Percentiles rank a stretch among this genome's conserved stretches.
Evolutionary conservation across 2,797 vertebrate genomes (phyloP).

Genomic region (Benthosema pterotum): DNA sequence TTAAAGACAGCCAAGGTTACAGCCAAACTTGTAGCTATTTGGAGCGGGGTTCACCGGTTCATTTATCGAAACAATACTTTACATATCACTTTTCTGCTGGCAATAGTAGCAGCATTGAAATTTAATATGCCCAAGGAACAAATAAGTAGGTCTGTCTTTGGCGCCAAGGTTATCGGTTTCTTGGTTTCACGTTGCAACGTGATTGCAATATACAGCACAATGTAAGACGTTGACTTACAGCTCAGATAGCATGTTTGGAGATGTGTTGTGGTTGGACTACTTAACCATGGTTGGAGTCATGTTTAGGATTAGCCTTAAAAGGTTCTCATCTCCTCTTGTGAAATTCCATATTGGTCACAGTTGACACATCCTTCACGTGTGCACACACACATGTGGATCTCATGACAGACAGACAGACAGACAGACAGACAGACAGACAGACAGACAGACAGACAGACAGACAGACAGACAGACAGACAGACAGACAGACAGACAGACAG

Average conservation of each 20-base stretch:
- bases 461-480: background rate
- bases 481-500: background rate
- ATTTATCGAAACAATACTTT: background rate
- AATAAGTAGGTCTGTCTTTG: background rate
- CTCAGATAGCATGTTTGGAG: slow-evolving; percentile 21
- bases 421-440: too few species aligned
- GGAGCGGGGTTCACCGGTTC: background rate
- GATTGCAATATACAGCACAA: slow-evolving; percentile 36
- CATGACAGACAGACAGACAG: background rate
- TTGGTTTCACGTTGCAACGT: slow-evolving; percentile 12
- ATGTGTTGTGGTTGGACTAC: slow-evolving; percentile 21
- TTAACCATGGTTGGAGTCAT: slow-evolving; percentile 40
- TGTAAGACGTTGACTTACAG: slow-evolving; percentile 24
- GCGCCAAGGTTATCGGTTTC: background rate
- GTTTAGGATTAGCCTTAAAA: slow-evolving; percentile 72
- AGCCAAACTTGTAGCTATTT: slow-evolving; percentile 23
- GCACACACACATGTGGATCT: background rate
- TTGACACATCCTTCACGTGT: background rate
- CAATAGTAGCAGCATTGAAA: slow-evolving; percentile 3
- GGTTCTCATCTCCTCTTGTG: slow-evolving; percentile 53
- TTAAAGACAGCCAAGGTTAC: slow-evolving; percentile 5
- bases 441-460: background rate
- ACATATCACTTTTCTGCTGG: background rate
- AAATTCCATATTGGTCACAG: slow-evolving; percentile 42
- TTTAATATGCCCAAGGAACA: background rate